Conservation (phyloP, 1,140 invertebrate species). For the Gyrodactylus bullatarudis region DNA sequence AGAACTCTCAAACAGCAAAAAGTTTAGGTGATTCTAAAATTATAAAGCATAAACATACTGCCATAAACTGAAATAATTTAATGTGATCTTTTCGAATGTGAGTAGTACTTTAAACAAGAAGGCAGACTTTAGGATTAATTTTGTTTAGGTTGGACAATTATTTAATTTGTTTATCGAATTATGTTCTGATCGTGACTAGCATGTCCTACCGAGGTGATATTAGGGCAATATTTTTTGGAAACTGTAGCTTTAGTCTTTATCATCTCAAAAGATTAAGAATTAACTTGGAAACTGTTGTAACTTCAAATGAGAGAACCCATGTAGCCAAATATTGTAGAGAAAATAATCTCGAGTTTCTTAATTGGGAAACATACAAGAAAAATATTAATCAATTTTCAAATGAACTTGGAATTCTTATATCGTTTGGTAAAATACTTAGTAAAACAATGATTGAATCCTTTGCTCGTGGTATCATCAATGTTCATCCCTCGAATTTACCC, state of each 20-base stretch:
- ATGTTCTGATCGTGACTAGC: background rate
- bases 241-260: background rate
- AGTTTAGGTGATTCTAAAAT: background rate
- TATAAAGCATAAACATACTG: background rate
- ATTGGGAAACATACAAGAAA: background rate
- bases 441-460: slow-evolving; percentile 4
- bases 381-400: background rate
- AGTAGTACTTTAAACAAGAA: too few species aligned
- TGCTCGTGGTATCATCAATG: slow-evolving; percentile 31
- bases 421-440: slow-evolving; percentile 1
- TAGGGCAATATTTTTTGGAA: slow-evolving; percentile 3
- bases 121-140: too few species aligned
- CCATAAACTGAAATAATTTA: too few species aligned
- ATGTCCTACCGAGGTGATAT: background rate
- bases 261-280: background rate
- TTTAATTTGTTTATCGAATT: too few species aligned
- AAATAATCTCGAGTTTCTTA: background rate
- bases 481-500: slow-evolving; percentile 60
- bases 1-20: background rate
- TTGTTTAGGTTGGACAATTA: too few species aligned
- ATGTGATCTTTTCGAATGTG: too few species aligned
- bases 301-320: background rate
- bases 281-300: background rate
- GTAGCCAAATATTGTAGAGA: background rate
- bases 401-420: background rate